Conservation (phyloP, 1,140 invertebrate genomes). For the Leptinotarsa lineolata region DNA sequence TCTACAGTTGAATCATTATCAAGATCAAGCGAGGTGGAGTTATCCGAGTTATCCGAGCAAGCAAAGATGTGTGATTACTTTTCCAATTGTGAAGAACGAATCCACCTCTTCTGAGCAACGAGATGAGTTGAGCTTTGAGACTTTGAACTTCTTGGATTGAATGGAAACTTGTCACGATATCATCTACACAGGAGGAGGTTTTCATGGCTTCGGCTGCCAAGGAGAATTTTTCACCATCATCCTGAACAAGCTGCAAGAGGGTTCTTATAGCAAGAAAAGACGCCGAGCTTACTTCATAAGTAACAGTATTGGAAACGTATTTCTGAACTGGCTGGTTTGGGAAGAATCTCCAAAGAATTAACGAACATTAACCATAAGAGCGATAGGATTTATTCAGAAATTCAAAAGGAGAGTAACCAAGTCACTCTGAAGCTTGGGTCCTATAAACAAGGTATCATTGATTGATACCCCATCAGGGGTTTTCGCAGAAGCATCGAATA, state of each 20-base stretch:
- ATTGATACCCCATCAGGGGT: slow-evolving; percentile 41
- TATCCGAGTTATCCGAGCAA: neutral
- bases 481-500: slow-evolving; percentile 41
- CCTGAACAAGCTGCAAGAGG: neutral
- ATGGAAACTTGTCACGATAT: neutral
- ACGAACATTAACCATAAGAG: slow-evolving; percentile 43
- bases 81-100: neutral
- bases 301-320: neutral
- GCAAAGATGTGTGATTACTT: neutral
- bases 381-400: slow-evolving; percentile 31
- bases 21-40: neutral
- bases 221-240: neutral
- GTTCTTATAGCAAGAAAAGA: neutral
- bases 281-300: neutral
- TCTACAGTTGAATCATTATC: neutral
- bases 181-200: neutral
- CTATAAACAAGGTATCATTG: slow-evolving; percentile 40
- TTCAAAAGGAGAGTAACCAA: slow-evolving; percentile 41
- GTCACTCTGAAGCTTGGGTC: slow-evolving; percentile 41
- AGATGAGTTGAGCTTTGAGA: neutral
- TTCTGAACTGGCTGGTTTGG: neutral
- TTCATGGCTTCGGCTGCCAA: neutral
- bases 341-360: slow-evolving; percentile 50
- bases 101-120: neutral
- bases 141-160: neutral